phyloP scores from a whole-genome alignment of 1,140 invertebrate genomes.

The Drosophila nigromelanica region DNA sequence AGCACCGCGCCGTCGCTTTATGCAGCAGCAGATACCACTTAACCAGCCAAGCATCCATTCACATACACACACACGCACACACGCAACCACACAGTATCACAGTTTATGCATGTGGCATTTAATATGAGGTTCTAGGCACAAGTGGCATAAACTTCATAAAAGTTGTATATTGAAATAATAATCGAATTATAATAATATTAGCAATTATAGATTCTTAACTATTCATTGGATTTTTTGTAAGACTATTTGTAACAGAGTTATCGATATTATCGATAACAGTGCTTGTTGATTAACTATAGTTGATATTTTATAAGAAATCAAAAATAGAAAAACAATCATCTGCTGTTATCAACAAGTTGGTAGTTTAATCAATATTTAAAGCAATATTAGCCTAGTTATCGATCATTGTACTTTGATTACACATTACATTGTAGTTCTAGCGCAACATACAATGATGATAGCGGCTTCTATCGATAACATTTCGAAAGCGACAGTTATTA shows the following conservation, averaged over 20 bases:
- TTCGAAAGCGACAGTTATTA: not conserved
- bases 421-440: not conserved
- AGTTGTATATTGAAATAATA: not conserved
- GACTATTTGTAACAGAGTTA: no score
- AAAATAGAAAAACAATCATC: no score
- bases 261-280: not conserved
- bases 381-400: not conserved
- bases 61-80: not conserved
- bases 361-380: no score
- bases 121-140: not conserved
- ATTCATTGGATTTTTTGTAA: no score
- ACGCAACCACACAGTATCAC: not conserved
- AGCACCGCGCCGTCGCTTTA: conserved; percentile 12
- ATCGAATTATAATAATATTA: not conserved
- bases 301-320: no score
- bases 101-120: not conserved
- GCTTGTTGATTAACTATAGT: not conserved
- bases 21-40: conserved; percentile 34
- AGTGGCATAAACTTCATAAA: not conserved
- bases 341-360: no score
- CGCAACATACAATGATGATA: not conserved
- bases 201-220: not conserved
- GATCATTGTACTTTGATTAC: not conserved
- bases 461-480: not conserved
- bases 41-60: conserved; percentile 31